Conservation (phyloP, 1,140 invertebrate species). For the Drosophila nigrodunni region DNA sequence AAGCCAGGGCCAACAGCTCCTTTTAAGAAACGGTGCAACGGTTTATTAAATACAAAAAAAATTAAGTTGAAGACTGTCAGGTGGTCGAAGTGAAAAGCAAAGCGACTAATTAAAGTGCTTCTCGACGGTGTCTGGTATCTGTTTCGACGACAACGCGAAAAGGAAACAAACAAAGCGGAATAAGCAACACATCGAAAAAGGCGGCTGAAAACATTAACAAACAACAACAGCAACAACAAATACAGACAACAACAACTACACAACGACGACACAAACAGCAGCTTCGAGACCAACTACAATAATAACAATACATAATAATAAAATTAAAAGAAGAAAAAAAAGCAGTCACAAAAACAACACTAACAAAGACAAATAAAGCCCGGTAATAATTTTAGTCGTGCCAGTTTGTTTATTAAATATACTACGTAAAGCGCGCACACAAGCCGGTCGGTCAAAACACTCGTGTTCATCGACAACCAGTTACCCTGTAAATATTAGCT, state of each 20-base stretch:
- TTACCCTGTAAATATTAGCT: constrained; percentile 28
- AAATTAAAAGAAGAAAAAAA: constrained; percentile 12
- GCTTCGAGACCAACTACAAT: constrained; percentile 39
- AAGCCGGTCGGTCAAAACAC: constrained; percentile 1
- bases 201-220: constrained; percentile 39
- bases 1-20: constrained; percentile 38
- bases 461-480: constrained; percentile 9
- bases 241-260: constrained; percentile 22
- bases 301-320: constrained; percentile 36
- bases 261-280: constrained; percentile 23
- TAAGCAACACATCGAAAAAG: constrained; percentile 53
- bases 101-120: constrained; percentile 69
- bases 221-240: constrained; percentile 40
- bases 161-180: constrained; percentile 77
- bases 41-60: constrained; percentile 1
- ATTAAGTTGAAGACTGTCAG: not conserved
- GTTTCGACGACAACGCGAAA: constrained; percentile 52
- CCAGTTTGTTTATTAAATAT: constrained; percentile 78
- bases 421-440: constrained; percentile 49
- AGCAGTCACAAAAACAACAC: constrained; percentile 35
- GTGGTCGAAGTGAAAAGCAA: constrained; percentile 68
- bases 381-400: constrained; percentile 77
- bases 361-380: constrained; percentile 52
- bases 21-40: constrained; percentile 11
- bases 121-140: constrained; percentile 13